phyloP scores from a whole-genome alignment of 2,113 vertebrate genomes.

The Phalacrocorax carbo region DNA sequence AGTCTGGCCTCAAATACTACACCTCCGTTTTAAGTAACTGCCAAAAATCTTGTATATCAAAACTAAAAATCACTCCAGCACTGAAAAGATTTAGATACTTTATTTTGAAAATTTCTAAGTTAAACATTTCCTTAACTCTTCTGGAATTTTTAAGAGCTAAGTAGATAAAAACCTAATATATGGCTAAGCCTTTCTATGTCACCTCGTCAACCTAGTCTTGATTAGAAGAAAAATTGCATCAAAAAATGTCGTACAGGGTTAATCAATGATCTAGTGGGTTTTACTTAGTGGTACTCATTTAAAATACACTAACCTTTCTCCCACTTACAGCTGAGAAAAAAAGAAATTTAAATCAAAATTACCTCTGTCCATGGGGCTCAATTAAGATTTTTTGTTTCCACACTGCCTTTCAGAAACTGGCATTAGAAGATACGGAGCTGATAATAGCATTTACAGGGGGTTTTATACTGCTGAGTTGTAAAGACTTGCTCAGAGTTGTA shows the following conservation, averaged over 20 bases:
- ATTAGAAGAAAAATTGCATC: neutral
- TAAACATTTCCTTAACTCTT: neutral
- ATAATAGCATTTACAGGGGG: neutral
- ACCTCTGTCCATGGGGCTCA: constrained; percentile 3
- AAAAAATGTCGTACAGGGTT: neutral
- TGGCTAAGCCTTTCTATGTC: neutral
- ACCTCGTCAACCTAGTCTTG: neutral
- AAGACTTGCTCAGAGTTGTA: neutral
- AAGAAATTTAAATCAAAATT: neutral
- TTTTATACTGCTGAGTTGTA: neutral
- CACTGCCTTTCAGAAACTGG: neutral
- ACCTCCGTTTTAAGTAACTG: neutral
- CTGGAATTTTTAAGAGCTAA: neutral
- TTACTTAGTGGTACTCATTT: neutral
- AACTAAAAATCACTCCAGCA: neutral
- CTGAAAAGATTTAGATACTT: neutral
- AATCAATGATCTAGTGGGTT: constrained; percentile 24
- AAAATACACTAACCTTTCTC: neutral
- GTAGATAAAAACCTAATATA: neutral
- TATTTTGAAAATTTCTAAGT: neutral
- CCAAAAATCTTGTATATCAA: neutral
- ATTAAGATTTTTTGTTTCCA: neutral
- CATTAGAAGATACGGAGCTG: neutral
- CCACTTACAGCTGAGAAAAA: neutral
- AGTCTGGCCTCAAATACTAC: neutral